A percentile compares a stretch with the other conserved stretches of the same genome.
These are phyloP conservation scores for Scolanthus callimorphus DNA, from an alignment of 92 coral and sea anemone genomes.

Conservation along the genomic window DNA sequence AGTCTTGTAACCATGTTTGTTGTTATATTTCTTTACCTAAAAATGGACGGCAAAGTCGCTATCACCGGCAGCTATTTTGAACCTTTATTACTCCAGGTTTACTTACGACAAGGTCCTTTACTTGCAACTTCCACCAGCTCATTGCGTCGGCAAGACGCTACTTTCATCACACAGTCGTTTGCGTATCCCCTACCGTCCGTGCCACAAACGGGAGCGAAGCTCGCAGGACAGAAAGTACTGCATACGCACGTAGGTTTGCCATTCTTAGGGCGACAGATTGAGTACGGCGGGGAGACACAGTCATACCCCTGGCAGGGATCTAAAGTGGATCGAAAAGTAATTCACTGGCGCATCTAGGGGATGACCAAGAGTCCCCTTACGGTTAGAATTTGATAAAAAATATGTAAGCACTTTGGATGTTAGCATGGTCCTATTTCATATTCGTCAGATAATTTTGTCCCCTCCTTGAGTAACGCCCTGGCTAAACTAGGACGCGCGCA, in stretches of 20 bases:
- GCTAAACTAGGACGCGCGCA: too few relatives aligned
- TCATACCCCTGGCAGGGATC: slow-evolving; percentile 1
- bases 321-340: background rate
- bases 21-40: too few relatives aligned
- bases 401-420: too few relatives aligned
- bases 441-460: too few relatives aligned
- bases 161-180: slow-evolving; percentile 42
- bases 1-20: too few relatives aligned
- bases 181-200: slow-evolving; percentile 68
- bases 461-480: too few relatives aligned
- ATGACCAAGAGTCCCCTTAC: too few relatives aligned
- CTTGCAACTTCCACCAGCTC: slow-evolving; percentile 17
- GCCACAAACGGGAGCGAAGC: slow-evolving; percentile 53
- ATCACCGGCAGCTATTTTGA: too few relatives aligned
- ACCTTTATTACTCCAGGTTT: too few relatives aligned
- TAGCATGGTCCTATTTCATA: too few relatives aligned
- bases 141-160: slow-evolving; percentile 41
- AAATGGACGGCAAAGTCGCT: too few relatives aligned
- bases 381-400: too few relatives aligned
- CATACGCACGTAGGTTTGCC: slow-evolving; percentile 66
- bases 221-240: slow-evolving; percentile 24
- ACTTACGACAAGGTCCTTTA: slow-evolving; percentile 30
- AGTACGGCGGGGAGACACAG: slow-evolving; percentile 29
- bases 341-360: background rate
- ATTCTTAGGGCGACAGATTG: slow-evolving; percentile 32